Evolutionary conservation across 2,113 vertebrate genomes (phyloP).

Genomic region (Salvator merianae): DNA sequence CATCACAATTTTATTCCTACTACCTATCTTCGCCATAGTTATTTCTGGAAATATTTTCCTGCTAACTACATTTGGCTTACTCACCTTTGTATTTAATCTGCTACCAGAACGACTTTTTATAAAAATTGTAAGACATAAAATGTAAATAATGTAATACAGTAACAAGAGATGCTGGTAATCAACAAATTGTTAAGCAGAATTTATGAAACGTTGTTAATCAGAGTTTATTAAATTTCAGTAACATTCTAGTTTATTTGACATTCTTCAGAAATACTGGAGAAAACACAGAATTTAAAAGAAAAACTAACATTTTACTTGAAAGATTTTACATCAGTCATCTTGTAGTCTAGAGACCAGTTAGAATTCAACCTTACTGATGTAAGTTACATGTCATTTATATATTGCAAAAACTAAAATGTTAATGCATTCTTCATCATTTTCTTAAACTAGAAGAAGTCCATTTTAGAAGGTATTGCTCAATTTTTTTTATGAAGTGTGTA

Average conservation of each 20-base stretch:
- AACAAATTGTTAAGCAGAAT: background rate
- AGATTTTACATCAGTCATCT: background rate
- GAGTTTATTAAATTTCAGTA: background rate
- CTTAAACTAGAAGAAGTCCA: background rate
- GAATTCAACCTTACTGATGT: too few species aligned
- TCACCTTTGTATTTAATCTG: conserved; percentile 32
- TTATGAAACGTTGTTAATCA: too few species aligned
- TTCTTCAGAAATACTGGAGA: conserved; percentile 2
- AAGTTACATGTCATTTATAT: too few species aligned
- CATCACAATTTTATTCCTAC: background rate
- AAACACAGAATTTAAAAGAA: conserved; percentile 6
- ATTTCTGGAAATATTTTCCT: background rate
- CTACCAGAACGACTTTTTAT: conserved; percentile 19
- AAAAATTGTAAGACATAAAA: conserved; percentile 17
- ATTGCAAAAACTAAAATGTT: background rate
- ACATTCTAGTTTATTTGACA: background rate
- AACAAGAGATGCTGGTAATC: background rate
- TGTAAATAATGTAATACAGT: background rate
- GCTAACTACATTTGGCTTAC: background rate
- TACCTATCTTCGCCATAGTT: background rate
- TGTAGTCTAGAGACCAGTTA: background rate
- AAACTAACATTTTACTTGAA: background rate
- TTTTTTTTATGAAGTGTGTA: background rate
- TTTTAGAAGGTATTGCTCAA: background rate
- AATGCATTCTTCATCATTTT: conserved; percentile 6